A percentile compares a stretch with the other conserved stretches of the same genome.
Conservation (phyloP, 2,888 invertebrate species). For the Leptopilina syphax region DNA sequence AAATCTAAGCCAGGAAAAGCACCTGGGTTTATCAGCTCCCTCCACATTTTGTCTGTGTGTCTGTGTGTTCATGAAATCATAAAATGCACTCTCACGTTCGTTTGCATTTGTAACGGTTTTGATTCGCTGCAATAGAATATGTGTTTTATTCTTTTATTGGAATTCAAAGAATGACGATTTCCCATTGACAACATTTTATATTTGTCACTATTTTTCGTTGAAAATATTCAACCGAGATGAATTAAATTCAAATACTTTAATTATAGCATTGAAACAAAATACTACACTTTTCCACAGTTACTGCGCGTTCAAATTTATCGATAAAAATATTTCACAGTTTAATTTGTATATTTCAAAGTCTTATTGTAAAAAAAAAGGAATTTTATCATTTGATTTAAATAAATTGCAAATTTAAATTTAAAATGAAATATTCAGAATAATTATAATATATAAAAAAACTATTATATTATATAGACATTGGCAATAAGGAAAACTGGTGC, state of each 20-base stretch:
- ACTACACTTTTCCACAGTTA: too few species aligned
- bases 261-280: too few species aligned
- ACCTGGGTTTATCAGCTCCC: slow-evolving; percentile 9
- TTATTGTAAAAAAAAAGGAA: too few species aligned
- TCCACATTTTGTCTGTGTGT: too few species aligned
- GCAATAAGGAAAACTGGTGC: background rate
- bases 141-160: background rate
- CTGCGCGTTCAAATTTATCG: too few species aligned
- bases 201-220: background rate
- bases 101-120: background rate
- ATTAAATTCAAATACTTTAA: background rate
- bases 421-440: background rate
- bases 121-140: background rate
- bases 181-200: background rate
- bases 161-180: background rate
- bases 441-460: background rate
- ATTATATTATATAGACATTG: background rate
- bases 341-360: too few species aligned
- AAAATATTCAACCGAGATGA: background rate
- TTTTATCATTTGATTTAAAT: background rate
- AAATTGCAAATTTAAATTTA: too few species aligned
- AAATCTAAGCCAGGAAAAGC: slow-evolving; percentile 14
- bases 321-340: too few species aligned
- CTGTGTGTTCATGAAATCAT: background rate
- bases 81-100: slow-evolving; percentile 28